These are phyloP conservation scores for Typhlichthys subterraneus DNA, from an alignment of 2,797 vertebrate species.

Conservation along the genomic window DNA sequence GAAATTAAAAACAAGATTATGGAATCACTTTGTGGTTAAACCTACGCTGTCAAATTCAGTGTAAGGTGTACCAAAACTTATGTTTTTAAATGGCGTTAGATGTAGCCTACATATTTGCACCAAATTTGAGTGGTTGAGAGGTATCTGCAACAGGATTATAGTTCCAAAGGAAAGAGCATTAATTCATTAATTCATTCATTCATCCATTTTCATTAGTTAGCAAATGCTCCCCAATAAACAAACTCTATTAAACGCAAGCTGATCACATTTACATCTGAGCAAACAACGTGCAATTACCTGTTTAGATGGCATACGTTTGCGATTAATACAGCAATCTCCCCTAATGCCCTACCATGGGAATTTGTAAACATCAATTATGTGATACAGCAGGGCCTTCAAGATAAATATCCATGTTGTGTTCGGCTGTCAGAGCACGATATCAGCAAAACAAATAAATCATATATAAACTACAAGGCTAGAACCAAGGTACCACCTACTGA, in stretches of 20 bases:
- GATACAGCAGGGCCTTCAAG: conserved; percentile 48
- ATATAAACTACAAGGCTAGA: not conserved
- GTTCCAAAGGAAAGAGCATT: conserved; percentile 33
- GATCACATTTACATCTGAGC: conserved; percentile 49
- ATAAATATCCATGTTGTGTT: conserved; percentile 27
- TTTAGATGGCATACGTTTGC: conserved; percentile 47
- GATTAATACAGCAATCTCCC: conserved; percentile 72
- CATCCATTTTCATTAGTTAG: conserved; percentile 30
- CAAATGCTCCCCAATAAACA: conserved; percentile 35
- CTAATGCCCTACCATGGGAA: conserved; percentile 57
- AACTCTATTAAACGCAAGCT: conserved; percentile 39
- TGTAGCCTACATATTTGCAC: not conserved
- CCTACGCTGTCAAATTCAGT: no score
- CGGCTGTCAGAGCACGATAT: conserved; percentile 16
- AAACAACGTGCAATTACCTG: conserved; percentile 53
- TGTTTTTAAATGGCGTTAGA: no score
- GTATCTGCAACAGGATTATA: not conserved
- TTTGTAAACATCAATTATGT: conserved; percentile 65
- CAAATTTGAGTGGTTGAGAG: not conserved
- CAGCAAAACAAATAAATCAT: conserved; percentile 13
- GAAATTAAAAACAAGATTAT: conserved; percentile 16
- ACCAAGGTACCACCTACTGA: conserved; percentile 9
- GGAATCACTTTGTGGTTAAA: conserved; percentile 14
- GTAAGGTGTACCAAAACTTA: no score
- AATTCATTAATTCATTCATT: conserved; percentile 26